These are phyloP conservation scores for Myopa testacea DNA, from an alignment of 2,888 invertebrate genomes.

Conservation along the genomic window DNA sequence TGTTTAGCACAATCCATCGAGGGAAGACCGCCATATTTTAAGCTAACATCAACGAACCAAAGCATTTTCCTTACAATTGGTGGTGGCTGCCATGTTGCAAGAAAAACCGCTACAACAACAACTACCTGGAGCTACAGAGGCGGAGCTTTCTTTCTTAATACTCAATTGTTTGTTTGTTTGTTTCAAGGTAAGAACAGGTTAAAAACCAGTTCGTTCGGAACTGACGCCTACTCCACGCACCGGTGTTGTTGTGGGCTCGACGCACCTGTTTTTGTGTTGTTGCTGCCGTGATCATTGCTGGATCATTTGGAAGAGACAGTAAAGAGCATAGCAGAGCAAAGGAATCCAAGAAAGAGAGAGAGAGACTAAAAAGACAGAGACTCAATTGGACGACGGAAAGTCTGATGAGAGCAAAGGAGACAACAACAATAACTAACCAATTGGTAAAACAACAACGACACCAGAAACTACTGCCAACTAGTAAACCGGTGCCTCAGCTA, in stretches of 20 bases:
- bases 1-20: too few relatives aligned
- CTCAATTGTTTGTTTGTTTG: neutral
- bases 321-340: neutral
- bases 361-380: neutral
- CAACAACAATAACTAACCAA: neutral
- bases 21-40: conserved; percentile 41
- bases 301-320: neutral
- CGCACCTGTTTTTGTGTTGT: conserved; percentile 13
- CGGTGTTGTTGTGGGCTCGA: neutral
- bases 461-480: conserved; percentile 13
- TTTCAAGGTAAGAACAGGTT: conserved; percentile 17
- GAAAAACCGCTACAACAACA: conserved; percentile 30
- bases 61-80: conserved; percentile 45
- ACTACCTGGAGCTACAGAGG: conserved; percentile 34
- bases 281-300: neutral
- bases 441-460: neutral
- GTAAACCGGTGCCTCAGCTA: conserved; percentile 42
- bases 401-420: neutral
- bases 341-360: neutral
- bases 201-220: conserved; percentile 23
- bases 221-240: neutral
- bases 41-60: conserved; percentile 31
- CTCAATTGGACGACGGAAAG: neutral
- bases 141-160: conserved; percentile 43
- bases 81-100: conserved; percentile 51